Percentiles rank a stretch among this genome's conserved stretches.
Conservation (phyloP, 2,797 vertebrate species). For the Monodelphis domestica region DNA sequence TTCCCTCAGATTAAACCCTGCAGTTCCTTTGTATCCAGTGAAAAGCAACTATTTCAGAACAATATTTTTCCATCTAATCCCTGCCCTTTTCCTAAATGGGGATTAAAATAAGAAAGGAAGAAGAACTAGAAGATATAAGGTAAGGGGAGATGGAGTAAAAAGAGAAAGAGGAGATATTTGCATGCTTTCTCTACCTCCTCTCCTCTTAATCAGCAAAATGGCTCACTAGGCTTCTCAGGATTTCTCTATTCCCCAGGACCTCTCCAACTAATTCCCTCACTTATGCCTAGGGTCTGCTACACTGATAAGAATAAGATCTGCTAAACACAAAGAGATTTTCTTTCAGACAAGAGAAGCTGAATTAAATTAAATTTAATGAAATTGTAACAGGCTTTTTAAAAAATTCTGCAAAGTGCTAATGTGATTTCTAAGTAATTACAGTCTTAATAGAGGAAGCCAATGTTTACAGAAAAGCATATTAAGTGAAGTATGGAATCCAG, state of each 20-base stretch:
- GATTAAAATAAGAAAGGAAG: constrained; percentile 9
- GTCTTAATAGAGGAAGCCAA: constrained; percentile 60
- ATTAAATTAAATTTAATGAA: constrained; percentile 64
- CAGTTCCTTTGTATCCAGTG: not conserved
- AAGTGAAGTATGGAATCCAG: constrained; percentile 54
- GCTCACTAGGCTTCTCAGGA: not conserved
- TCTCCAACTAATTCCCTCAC: not conserved
- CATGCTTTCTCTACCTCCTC: not conserved
- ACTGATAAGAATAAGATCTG: constrained; percentile 46
- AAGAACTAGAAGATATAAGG: not conserved
- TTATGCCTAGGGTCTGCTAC: constrained; percentile 49
- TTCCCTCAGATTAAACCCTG: not conserved
- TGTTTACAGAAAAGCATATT: constrained; percentile 69
- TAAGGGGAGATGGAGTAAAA: not conserved
- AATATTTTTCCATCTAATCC: not conserved
- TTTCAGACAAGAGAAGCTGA: constrained; percentile 61
- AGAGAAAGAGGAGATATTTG: not conserved
- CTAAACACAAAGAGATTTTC: constrained; percentile 63
- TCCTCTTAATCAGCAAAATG: constrained; percentile 13
- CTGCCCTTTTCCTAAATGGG: not conserved
- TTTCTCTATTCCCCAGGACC: constrained; percentile 37
- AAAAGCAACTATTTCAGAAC: not conserved
- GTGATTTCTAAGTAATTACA: constrained; percentile 59
- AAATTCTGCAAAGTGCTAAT: constrained; percentile 57
- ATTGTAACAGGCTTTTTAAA: constrained; percentile 52